phyloP scores from a whole-genome alignment of 2,888 invertebrate species.

The Dolichomitus sp. region DNA sequence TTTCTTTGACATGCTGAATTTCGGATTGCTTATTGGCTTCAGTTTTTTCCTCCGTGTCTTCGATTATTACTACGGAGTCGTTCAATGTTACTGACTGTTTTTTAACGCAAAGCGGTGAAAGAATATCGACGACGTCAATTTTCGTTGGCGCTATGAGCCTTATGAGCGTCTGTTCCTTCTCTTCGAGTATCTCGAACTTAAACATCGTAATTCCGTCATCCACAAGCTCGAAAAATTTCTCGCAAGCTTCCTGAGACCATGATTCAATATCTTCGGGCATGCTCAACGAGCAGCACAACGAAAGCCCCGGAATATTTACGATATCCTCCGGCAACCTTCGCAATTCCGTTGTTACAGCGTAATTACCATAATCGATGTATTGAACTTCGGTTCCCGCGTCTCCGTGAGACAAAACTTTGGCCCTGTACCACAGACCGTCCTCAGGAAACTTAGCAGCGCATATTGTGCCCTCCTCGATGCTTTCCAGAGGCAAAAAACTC shows the following conservation, averaged over 20 bases:
- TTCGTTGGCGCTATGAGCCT: conserved; percentile 88
- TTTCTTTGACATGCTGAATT: conserved; percentile 13
- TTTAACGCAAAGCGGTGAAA: conserved; percentile 87
- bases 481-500: conserved; percentile 87
- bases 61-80: conserved; percentile 8
- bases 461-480: conserved; percentile 87
- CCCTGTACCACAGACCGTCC: conserved; percentile 90
- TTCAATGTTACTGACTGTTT: background rate
- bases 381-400: conserved; percentile 89
- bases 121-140: conserved; percentile 89
- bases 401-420: conserved; percentile 88
- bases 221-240: conserved; percentile 90
- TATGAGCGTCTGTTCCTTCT: conserved; percentile 90
- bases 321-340: conserved; percentile 89
- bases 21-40: background rate
- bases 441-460: conserved; percentile 90
- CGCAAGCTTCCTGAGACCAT: conserved; percentile 90
- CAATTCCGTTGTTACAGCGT: conserved; percentile 87
- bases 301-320: conserved; percentile 88
- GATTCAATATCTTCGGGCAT: conserved; percentile 88
- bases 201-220: conserved; percentile 91
- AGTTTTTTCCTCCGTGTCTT: conserved; percentile 18
- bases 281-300: conserved; percentile 89
- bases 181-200: conserved; percentile 89
- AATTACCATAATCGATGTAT: conserved; percentile 91